Conservation (phyloP, 2,888 invertebrate species). For the Apotomis betuletana region DNA sequence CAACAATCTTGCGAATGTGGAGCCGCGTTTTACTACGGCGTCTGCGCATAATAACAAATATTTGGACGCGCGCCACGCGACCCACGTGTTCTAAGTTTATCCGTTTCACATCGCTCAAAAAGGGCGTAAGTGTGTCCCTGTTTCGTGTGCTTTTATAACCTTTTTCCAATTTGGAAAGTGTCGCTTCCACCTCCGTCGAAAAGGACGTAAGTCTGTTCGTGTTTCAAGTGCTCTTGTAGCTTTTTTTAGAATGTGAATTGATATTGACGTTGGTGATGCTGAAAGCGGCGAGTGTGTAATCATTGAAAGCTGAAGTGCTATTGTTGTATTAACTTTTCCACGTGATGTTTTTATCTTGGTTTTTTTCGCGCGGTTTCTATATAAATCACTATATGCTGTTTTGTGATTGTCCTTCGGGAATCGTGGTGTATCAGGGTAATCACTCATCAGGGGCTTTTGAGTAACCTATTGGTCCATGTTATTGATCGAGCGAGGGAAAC, state of each 20-base stretch:
- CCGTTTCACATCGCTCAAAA: neutral
- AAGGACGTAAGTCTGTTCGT: neutral
- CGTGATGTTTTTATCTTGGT: neutral
- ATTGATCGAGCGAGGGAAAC: too few relatives aligned
- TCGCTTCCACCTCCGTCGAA: neutral
- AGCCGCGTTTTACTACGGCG: conserved; percentile 18
- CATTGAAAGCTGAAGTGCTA: conserved; percentile 1
- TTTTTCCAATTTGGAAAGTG: neutral
- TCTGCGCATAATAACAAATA: conserved; percentile 45
- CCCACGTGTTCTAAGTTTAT: conserved; percentile 42
- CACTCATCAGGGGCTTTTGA: too few relatives aligned
- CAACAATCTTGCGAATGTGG: neutral
- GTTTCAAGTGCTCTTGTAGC: neutral
- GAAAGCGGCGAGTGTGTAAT: conserved; percentile 18
- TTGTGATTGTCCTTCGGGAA: too few relatives aligned
- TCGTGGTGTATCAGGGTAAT: too few relatives aligned
- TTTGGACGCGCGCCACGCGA: conserved; percentile 50
- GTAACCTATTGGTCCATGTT: too few relatives aligned
- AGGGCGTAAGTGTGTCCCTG: neutral
- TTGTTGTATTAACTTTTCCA: neutral
- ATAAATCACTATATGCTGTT: too few relatives aligned
- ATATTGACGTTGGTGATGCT: conserved; percentile 8
- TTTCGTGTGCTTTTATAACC: neutral
- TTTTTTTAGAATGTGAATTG: neutral
- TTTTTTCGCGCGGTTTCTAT: too few relatives aligned